phyloP scores from a whole-genome alignment of 2,888 invertebrate species.

The Spisula solida region DNA sequence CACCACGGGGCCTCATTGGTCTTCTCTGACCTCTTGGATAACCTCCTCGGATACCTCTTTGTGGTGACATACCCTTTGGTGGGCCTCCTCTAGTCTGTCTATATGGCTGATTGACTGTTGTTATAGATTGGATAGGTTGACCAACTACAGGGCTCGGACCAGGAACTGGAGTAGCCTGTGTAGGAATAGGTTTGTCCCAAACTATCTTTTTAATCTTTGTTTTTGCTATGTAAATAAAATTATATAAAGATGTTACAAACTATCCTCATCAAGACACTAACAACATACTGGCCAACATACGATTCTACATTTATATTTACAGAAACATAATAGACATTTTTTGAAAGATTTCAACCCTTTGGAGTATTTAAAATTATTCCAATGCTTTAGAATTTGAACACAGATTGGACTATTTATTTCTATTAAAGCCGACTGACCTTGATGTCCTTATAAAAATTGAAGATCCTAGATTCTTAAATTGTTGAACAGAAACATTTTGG shows the following conservation, averaged over 20 bases:
- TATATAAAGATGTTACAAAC: neutral
- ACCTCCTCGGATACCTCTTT: slow-evolving; percentile 62
- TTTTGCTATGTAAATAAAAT: slow-evolving; percentile 63
- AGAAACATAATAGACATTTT: no score
- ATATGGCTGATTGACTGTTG: slow-evolving; percentile 32
- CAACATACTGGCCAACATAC: no score
- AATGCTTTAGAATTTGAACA: no score
- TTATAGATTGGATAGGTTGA: slow-evolving; percentile 53
- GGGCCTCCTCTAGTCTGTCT: slow-evolving; percentile 49
- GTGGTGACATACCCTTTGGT: slow-evolving; percentile 68
- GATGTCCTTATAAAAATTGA: no score
- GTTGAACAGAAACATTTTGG: no score
- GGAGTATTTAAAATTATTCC: no score
- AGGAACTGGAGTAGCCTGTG: slow-evolving; percentile 20
- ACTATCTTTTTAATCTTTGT: slow-evolving; percentile 82
- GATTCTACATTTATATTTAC: no score
- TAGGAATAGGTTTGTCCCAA: slow-evolving; percentile 73
- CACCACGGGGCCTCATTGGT: slow-evolving; percentile 56
- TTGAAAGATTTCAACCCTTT: no score
- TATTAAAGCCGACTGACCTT: no score
- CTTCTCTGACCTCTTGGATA: slow-evolving; percentile 60
- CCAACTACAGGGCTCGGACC: slow-evolving; percentile 35
- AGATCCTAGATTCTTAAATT: no score
- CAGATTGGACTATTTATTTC: no score
- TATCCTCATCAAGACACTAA: no score